Conservation (phyloP, 2,888 invertebrate genomes). For the Dinocampus coccinellae region DNA sequence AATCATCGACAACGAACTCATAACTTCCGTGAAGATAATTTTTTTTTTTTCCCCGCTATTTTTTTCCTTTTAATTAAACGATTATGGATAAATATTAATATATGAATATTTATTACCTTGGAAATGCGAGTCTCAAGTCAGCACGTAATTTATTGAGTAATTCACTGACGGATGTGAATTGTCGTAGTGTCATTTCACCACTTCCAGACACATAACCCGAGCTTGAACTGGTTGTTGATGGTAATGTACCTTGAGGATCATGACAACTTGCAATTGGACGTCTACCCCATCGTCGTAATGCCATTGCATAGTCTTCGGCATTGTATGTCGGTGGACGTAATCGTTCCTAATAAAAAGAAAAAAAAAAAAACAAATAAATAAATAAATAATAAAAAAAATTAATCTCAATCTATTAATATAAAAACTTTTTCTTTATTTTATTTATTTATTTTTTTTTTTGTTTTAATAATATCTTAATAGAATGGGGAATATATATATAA, state of each 20-base stretch:
- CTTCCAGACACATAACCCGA: conserved; percentile 72
- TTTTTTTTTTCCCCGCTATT: neutral
- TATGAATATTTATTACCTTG: conserved; percentile 79
- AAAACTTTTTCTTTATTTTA: no score
- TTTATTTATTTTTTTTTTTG: no score
- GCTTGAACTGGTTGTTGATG: conserved; percentile 67
- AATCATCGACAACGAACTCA: conserved; percentile 6
- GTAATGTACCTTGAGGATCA: conserved; percentile 63
- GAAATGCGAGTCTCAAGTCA: conserved; percentile 88
- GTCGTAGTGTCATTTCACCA: conserved; percentile 88
- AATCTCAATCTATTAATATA: neutral
- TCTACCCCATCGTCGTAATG: conserved; percentile 85
- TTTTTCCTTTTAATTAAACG: neutral
- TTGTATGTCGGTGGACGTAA: conserved; percentile 91
- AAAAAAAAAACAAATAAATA: no score
- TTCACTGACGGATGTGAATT: conserved; percentile 90
- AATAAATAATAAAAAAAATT: neutral
- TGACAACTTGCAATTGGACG: conserved; percentile 71
- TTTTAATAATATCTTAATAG: neutral
- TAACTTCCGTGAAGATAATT: neutral
- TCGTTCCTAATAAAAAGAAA: conserved; percentile 75
- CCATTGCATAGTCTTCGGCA: conserved; percentile 88
- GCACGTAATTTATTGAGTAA: conserved; percentile 87
- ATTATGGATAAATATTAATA: conserved; percentile 2
- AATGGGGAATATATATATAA: neutral